Conservation (phyloP, 2,797 vertebrate genomes). For the Danio choprae region DNA sequence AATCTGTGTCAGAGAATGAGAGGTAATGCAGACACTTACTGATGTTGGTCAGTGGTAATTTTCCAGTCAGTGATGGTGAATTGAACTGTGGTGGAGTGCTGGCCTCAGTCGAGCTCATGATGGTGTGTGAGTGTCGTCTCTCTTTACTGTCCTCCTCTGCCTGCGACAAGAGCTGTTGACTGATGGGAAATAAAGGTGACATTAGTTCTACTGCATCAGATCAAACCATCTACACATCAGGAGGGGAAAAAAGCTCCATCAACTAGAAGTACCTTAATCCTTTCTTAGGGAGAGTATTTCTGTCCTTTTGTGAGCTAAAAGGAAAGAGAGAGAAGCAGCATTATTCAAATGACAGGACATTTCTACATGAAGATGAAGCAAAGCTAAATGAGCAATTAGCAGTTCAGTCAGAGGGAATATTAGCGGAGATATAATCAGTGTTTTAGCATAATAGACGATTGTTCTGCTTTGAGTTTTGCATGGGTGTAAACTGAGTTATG, state of each 20-base stretch:
- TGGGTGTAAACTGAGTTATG: slow-evolving; percentile 1
- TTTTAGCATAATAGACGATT: slow-evolving; percentile 15
- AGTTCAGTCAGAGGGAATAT: slow-evolving; percentile 15
- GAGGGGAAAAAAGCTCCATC: slow-evolving; percentile 9
- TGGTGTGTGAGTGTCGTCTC: slow-evolving; percentile 88
- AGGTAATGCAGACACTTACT: slow-evolving; percentile 74
- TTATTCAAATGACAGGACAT: slow-evolving; percentile 25
- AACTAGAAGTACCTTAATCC: slow-evolving; percentile 85
- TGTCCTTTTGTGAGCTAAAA: slow-evolving; percentile 80
- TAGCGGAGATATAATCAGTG: slow-evolving; percentile 12
- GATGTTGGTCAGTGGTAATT: slow-evolving; percentile 78
- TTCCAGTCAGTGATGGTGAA: slow-evolving; percentile 84
- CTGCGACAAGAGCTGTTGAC: slow-evolving; percentile 73
- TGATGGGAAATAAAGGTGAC: neutral
- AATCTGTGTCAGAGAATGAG: no score
- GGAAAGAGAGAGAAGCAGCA: neutral
- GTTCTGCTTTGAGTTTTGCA: slow-evolving; percentile 4
- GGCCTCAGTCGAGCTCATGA: slow-evolving; percentile 81
- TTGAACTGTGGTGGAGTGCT: slow-evolving; percentile 84
- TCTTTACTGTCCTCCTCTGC: slow-evolving; percentile 89
- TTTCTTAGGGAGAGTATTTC: slow-evolving; percentile 96
- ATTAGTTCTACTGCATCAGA: slow-evolving; percentile 5
- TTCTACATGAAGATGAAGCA: slow-evolving; percentile 1
- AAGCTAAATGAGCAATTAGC: slow-evolving; percentile 28
- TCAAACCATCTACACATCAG: neutral